These are phyloP conservation scores for Myotis vivesi DNA, from an alignment of 2,797 vertebrate genomes.

Conservation along the genomic window DNA sequence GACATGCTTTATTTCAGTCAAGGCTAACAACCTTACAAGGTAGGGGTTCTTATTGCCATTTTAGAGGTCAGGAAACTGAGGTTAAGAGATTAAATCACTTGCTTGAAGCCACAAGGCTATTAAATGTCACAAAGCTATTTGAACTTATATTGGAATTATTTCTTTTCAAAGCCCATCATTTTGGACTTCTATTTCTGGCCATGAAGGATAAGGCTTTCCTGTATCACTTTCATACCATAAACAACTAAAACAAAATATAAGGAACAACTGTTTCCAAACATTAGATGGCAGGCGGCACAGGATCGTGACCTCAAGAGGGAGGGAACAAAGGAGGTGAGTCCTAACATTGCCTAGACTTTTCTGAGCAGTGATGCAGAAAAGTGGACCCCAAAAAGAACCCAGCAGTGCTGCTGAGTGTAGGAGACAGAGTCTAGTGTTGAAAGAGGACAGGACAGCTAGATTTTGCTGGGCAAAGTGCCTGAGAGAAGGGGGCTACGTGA, in stretches of 20 bases:
- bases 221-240: neutral
- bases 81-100: neutral
- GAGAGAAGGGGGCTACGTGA: neutral
- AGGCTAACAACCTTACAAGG: neutral
- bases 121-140: neutral
- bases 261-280: neutral
- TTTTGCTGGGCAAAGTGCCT: neutral
- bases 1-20: neutral
- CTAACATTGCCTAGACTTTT: neutral
- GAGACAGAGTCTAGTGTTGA: neutral
- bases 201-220: neutral
- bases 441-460: neutral
- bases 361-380: neutral
- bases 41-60: neutral
- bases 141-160: neutral
- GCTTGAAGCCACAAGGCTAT: neutral
- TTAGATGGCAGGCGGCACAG: neutral
- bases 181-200: neutral
- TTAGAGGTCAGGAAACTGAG: slow-evolving; percentile 14
- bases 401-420: neutral
- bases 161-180: neutral
- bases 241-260: neutral
- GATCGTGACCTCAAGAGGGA: neutral
- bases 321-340: neutral
- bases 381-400: neutral